phyloP scores from a whole-genome alignment of 2,797 vertebrate species.

The Micromesistius poutassou region DNA sequence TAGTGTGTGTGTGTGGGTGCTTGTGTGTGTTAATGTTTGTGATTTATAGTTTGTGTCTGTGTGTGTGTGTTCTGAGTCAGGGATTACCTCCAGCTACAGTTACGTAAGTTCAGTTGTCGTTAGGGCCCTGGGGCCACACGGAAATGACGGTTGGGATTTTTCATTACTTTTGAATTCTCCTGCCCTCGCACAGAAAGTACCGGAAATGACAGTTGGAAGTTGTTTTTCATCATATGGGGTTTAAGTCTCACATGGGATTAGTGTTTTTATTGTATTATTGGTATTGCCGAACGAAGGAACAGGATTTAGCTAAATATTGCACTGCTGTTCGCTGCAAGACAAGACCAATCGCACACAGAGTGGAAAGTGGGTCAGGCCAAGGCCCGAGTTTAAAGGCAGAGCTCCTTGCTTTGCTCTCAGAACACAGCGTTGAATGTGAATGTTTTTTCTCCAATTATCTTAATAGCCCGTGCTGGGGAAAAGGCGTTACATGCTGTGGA shows the following conservation, averaged over 20 bases:
- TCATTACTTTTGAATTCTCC: constrained; percentile 1
- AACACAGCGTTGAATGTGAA: background rate
- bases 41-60: background rate
- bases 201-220: background rate
- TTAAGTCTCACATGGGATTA: background rate
- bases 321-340: background rate
- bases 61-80: constrained; percentile 11
- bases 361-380: background rate
- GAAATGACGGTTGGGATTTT: background rate
- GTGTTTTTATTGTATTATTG: constrained; percentile 1
- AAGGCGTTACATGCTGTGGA: background rate
- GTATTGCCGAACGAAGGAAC: background rate
- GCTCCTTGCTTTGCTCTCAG: background rate
- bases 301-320: background rate
- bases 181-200: background rate
- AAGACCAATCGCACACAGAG: background rate
- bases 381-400: background rate
- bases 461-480: background rate
- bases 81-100: constrained; percentile 42
- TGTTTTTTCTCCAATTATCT: background rate
- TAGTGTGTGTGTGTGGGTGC: background rate
- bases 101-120: constrained; percentile 40
- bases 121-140: background rate
- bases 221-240: background rate
- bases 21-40: background rate